These are phyloP conservation scores for Synanthedon formicaeformis DNA, from an alignment of 2,888 invertebrate species.

Conservation along the genomic window DNA sequence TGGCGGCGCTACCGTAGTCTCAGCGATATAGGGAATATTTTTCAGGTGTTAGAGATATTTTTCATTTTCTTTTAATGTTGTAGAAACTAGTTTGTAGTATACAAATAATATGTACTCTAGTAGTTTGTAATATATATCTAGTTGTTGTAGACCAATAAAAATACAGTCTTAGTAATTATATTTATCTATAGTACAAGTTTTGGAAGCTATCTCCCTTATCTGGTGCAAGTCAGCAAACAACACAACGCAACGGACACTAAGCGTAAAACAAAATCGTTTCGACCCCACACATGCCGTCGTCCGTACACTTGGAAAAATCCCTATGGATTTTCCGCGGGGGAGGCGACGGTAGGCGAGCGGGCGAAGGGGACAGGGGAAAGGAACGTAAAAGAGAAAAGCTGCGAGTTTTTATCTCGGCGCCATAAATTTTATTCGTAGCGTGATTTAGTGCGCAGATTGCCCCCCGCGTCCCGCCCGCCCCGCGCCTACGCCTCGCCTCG, in stretches of 20 bases:
- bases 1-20: no score
- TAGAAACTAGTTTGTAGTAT: no score
- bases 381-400: constrained; percentile 73
- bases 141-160: no score
- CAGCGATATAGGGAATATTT: no score
- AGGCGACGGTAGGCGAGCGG: constrained; percentile 21
- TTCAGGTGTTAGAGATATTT: no score
- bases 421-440: constrained; percentile 73
- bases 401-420: constrained; percentile 73
- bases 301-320: constrained; percentile 70
- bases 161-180: no score
- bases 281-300: constrained; percentile 67
- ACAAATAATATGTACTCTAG: no score
- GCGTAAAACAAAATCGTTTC: constrained; percentile 70
- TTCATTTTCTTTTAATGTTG: no score
- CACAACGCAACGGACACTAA: constrained; percentile 66
- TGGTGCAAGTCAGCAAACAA: constrained; percentile 63
- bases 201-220: constrained; percentile 61
- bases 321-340: constrained; percentile 67
- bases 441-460: constrained; percentile 73
- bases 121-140: no score
- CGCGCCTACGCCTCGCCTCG: constrained; percentile 65
- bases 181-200: constrained; percentile 22
- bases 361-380: constrained; percentile 44
- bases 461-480: constrained; percentile 47